Evolutionary conservation across 2,797 vertebrate species (phyloP), one percentile per base, ranked within the genome.

Genomic region (Chanos chanos): DNA sequence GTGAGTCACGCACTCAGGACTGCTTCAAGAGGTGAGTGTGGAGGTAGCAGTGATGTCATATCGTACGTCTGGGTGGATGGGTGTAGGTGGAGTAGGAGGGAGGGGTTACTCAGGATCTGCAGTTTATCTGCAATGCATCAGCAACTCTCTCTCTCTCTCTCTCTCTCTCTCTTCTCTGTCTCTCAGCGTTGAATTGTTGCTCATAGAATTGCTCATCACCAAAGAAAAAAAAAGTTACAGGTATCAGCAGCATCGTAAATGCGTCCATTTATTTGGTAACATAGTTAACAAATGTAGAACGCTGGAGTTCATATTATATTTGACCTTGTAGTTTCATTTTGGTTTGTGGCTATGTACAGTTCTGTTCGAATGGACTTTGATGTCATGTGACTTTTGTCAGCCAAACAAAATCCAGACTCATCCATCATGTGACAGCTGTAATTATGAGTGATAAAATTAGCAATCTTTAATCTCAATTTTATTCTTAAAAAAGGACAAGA

Each of bases 101-200:
- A 83, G 82, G 85, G 79, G 81, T 82, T 78, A 45, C 44, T 66
- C 47, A 37, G 65, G 68, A 80, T 81, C 86, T 88, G 87, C 88
- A 90, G 88, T 90, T 90, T 90, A 91, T 90, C 89, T 91, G 89
- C 89, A 91, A 90, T 91, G 89, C 89, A 90, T 90, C 89, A 90
- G 81, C 84, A 83, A 75, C 83, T 83, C 80, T 76, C 73, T 74
- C 68, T 53, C 45, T 45, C 68, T 63, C 54, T 67, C 67, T 74
- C 73, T 73, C 73, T 66, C 73, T 68, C 60, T 57, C 66, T 64
- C 59, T 52, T 70, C 61, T 28, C 55, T 48, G 51, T 6, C 13
- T 39, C 15, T 28, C 44, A 48, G 15, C 53, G 28, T 30, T n/a
- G n/a, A n/a, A n/a, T n/a, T n/a, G n/a, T n/a, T n/a, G n/a, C n/a